phyloP scores from a whole-genome alignment of 2,797 vertebrate species.

The Anniella stebbinsi region DNA sequence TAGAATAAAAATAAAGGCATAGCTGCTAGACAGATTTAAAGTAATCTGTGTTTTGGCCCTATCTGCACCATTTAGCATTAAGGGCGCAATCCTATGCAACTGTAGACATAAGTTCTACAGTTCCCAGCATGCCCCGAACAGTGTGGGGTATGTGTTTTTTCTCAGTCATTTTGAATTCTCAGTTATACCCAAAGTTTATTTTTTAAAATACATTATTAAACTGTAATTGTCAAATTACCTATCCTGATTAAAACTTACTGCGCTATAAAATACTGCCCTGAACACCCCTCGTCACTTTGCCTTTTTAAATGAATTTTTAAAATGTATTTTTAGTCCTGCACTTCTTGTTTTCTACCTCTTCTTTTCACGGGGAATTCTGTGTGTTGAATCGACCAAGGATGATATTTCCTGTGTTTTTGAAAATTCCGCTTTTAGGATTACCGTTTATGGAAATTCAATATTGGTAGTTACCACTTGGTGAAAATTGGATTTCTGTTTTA shows the following conservation, averaged over 20 bases:
- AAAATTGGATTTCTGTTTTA: constrained; percentile 16
- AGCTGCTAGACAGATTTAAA: too few species aligned
- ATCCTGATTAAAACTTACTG: neutral
- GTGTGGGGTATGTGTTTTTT: neutral
- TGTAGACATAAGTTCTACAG: too few species aligned
- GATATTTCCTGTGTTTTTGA: constrained; percentile 27
- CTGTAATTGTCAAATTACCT: neutral
- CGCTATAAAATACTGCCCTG: neutral
- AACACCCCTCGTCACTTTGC: neutral
- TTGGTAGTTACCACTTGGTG: constrained; percentile 4
- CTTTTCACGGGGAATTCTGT: constrained; percentile 10
- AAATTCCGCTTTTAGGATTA: constrained; percentile 39
- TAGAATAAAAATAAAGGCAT: too few species aligned
- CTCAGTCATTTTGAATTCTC: neutral
- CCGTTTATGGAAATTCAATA: constrained; percentile 20
- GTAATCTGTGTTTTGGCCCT: neutral
- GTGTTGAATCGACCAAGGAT: constrained; percentile 40
- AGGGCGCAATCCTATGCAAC: too few species aligned
- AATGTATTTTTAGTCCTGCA: neutral
- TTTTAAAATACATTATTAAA: neutral
- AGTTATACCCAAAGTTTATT: neutral
- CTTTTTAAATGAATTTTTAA: neutral
- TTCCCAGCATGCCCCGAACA: too few species aligned
- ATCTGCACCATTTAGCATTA: neutral
- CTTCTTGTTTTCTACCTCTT: neutral